Conservation (phyloP, 1,140 invertebrate genomes). For the Marisa cornuarietis region DNA sequence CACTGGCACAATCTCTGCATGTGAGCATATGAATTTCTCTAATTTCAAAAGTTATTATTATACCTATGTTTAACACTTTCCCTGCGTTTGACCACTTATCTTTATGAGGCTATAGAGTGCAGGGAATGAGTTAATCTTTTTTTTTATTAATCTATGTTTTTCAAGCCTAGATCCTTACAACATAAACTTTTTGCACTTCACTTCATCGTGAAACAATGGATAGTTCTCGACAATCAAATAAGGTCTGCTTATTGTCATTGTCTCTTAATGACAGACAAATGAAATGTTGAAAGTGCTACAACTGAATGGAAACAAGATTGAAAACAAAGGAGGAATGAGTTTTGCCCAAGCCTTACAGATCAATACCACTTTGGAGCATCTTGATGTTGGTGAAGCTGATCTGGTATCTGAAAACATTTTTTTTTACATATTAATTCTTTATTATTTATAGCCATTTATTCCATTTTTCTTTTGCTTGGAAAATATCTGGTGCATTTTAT, state of each 20-base stretch:
- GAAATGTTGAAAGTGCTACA: constrained; percentile 46
- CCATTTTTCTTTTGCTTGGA: no score
- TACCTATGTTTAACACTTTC: no score
- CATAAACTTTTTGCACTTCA: neutral
- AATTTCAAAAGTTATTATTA: no score
- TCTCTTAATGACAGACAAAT: constrained; percentile 54
- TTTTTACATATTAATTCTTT: no score
- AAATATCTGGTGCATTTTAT: no score
- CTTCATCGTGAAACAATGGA: no score
- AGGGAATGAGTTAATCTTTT: no score
- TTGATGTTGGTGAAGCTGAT: constrained; percentile 64
- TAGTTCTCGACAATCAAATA: neutral
- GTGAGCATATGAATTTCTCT: constrained; percentile 35
- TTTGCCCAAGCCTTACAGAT: constrained; percentile 65
- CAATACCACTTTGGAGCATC: constrained; percentile 56
- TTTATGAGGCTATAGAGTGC: no score
- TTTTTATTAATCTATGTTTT: no score
- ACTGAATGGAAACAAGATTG: constrained; percentile 65
- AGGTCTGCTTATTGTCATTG: neutral
- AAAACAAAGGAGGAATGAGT: constrained; percentile 63
- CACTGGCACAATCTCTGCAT: constrained; percentile 54
- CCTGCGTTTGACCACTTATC: neutral
- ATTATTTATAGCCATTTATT: no score
- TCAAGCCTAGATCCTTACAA: neutral
- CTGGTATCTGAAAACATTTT: constrained; percentile 42